Evolutionary conservation across 2,888 invertebrate species (phyloP), one percentile per base, ranked within the genome.

Genomic region (Eustalomyia histrio): DNA sequence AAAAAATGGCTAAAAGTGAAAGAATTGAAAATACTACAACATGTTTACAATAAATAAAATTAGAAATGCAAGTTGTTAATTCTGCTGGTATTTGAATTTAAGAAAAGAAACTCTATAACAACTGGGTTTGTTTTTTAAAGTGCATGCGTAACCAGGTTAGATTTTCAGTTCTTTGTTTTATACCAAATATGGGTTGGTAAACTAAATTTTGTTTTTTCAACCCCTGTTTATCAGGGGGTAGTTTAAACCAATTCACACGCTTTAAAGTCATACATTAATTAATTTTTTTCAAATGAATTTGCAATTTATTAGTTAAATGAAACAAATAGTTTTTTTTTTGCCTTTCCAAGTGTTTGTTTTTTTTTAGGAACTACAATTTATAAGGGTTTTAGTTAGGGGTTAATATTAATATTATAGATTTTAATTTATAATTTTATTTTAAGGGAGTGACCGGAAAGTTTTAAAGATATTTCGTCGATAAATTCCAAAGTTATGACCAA

Each of bases 251-350:
- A 17, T 78, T 79, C 78, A 60, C 78, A 79, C 78, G 78, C 55
- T 79, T 61, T 55, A 4, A 57, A 61, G 67, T 79, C 65, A 61
- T 65, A 78, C 78, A 78, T 58, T 78, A 78, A 78, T 78, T 72
- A 79, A 55, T 60, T 35, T 60, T 35, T 43, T 72, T 52, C 0
- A 10, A 43, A 50, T 18, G 17, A 68, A 68, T 47, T 43, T 16
- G 47, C 58, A 50, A 57, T 57, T 63, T 57, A 57, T 55, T 69
- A 39, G 18, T 53, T 16, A 17, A 29, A 63, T 5, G 21, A 21
- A 21, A 21, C 43, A 33, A 69, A 64, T 58, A 33, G 29, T 58
- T 52, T 57, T 29, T 52, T 57, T 29, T 52, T 52, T 29, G 71
- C 29, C 10, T 50, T 64, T 67, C 52, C 3, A 39, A 29, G 29